These are phyloP conservation scores for Leguminivora glycinivorella DNA, from an alignment of 1,140 invertebrate genomes.

Conservation along the genomic window DNA sequence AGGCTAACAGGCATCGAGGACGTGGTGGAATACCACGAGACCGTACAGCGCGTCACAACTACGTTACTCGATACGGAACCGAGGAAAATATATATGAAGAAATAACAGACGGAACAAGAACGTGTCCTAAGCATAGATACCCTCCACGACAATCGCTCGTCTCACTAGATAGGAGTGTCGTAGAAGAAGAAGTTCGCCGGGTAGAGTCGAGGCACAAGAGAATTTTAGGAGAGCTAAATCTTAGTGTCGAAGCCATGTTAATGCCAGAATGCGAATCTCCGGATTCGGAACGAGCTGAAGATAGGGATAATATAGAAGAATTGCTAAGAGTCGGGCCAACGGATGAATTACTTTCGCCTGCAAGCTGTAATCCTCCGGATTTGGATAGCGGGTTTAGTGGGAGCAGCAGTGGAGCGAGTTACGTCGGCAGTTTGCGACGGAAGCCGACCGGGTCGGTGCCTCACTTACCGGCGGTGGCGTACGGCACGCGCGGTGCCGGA, in stretches of 20 bases:
- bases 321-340: conserved; percentile 84
- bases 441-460: conserved; percentile 78
- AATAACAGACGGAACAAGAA: conserved; percentile 83
- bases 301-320: conserved; percentile 82
- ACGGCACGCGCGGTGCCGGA: conserved; percentile 70
- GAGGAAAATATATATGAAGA: conserved; percentile 94
- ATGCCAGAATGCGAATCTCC: conserved; percentile 84
- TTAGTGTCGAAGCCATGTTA: conserved; percentile 92
- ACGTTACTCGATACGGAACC: conserved; percentile 88
- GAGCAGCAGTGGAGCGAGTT: conserved; percentile 88
- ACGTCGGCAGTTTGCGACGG: conserved; percentile 82
- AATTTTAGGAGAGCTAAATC: conserved; percentile 90
- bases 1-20: conserved; percentile 65
- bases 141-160: conserved; percentile 78
- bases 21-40: conserved; percentile 71
- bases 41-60: conserved; percentile 81
- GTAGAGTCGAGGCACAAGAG: conserved; percentile 88
- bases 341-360: conserved; percentile 85
- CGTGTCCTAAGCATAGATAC: conserved; percentile 76
- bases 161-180: conserved; percentile 82
- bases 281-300: conserved; percentile 74
- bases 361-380: conserved; percentile 83
- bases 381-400: conserved; percentile 90
- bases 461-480: conserved; percentile 76
- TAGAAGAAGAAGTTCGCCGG: conserved; percentile 89